phyloP scores from a whole-genome alignment of 2,888 invertebrate species.

The Cremastinae sp. region DNA sequence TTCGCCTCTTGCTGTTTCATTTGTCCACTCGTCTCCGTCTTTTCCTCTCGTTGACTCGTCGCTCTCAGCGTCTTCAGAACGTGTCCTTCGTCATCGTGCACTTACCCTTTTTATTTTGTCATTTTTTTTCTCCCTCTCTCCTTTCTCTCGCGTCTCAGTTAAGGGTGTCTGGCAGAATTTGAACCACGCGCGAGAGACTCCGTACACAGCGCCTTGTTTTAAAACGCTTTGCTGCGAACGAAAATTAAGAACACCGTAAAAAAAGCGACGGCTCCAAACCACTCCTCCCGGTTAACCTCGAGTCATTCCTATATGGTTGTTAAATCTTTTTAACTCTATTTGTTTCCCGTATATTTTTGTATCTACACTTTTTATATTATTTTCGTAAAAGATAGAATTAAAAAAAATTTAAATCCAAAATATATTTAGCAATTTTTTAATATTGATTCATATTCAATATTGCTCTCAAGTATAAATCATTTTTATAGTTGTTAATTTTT shows the following conservation, averaged over 20 bases:
- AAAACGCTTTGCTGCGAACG: constrained; percentile 48
- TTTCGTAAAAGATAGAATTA: too few relatives aligned
- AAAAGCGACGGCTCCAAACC: constrained; percentile 51
- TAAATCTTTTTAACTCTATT: constrained; percentile 49
- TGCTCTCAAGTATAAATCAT: too few relatives aligned
- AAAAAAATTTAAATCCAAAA: too few relatives aligned
- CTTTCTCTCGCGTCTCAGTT: constrained; percentile 59
- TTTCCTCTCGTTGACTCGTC: constrained; percentile 65
- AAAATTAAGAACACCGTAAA: constrained; percentile 58
- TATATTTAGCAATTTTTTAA: too few relatives aligned
- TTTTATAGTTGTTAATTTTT: too few relatives aligned
- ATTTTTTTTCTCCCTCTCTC: constrained; percentile 21
- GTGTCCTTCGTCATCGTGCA: constrained; percentile 41
- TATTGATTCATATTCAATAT: too few relatives aligned
- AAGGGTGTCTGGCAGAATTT: constrained; percentile 73
- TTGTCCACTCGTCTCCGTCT: constrained; percentile 58
- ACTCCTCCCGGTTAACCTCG: constrained; percentile 54
- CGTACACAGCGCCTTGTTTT: constrained; percentile 34
- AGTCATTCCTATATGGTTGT: constrained; percentile 51
- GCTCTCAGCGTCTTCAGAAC: constrained; percentile 29
- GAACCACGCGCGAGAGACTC: constrained; percentile 61
- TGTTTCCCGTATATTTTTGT: constrained; percentile 2
- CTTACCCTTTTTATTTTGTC: constrained; percentile 21
- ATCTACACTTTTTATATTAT: constrained; percentile 5
- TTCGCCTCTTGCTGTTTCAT: constrained; percentile 65